Evolutionary conservation across 2,113 vertebrate genomes (phyloP), one percentile per base, ranked within the genome.

Genomic region (Seriola rivoliana): DNA sequence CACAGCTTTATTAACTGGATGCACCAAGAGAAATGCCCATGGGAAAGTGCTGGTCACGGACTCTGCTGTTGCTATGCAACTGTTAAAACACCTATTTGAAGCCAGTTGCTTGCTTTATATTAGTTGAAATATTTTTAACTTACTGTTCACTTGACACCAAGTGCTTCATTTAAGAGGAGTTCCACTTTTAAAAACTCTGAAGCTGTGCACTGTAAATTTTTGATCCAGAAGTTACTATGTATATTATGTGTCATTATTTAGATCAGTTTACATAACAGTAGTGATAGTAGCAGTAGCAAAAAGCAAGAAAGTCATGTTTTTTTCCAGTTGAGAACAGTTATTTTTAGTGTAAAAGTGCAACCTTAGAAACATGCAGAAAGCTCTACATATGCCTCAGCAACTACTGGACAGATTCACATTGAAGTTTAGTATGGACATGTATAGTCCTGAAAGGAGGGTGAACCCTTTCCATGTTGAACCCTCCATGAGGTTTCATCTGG

Each of bases 31-130:
- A 82, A 65, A 76, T 55, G 52, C 58, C 64, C 71, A 46, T 62
- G 66, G 75, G 71, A 71, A 73, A 72, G 72, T 52, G 50, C 32
- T 48, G 75, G 50, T 76, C 85, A 59, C 6, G 16, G 57, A 60
- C 72, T 82, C 50, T 77, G 44, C 75, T 82, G 88, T 90, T 90
- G 85, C 88, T 80, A 90, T 70, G 88, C 88, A 90, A 87, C 85
- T 38, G 58, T 74, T 83, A 52, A 80, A 76, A 86, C 74, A 77
- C 68, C 75, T 65, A 42, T 71, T 52, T 59, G 46, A 72, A 75
- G 62, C 71, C 66, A 59, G 54, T 57, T 21, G 3, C 64, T 38
- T 19, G 38, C 60, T 73, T 77, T 71, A 57, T 78, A 67, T 64
- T 71, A 54, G 40, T 17, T 21, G 14, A 72, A 63, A 81, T 75